Evolutionary conservation across 2,888 invertebrate genomes (phyloP).

Genomic region (Xanthia togata): DNA sequence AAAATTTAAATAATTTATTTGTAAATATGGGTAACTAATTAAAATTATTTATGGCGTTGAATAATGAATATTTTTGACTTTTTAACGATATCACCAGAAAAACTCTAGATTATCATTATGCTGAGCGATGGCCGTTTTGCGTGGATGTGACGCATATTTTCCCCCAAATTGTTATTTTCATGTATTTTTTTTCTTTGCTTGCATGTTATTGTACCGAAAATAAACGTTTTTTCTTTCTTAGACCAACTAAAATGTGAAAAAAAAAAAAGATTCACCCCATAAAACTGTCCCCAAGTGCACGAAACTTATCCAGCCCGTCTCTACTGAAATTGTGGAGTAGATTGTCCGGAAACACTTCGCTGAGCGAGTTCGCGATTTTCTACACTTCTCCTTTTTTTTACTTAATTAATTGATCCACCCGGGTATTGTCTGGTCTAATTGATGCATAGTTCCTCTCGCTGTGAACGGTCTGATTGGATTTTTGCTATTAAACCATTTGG

Average conservation of each 20-base stretch:
- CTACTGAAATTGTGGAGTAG: conserved; percentile 47
- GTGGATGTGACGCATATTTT: too few species aligned
- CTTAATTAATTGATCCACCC: conserved; percentile 63
- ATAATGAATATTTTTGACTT: too few species aligned
- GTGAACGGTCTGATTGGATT: conserved; percentile 48
- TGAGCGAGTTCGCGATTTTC: conserved; percentile 52
- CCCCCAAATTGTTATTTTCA: too few species aligned
- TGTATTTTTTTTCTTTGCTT: too few species aligned
- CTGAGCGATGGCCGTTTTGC: too few species aligned
- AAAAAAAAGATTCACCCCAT: conserved; percentile 21
- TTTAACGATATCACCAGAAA: background rate
- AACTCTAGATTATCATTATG: too few species aligned
- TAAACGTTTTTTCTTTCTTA: too few species aligned
- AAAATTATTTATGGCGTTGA: too few species aligned
- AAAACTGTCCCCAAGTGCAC: conserved; percentile 35
- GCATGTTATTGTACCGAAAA: too few species aligned
- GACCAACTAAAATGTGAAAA: background rate
- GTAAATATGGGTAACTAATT: too few species aligned
- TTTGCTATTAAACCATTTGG: conserved; percentile 35
- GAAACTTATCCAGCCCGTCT: conserved; percentile 41
- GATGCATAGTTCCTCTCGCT: conserved; percentile 54
- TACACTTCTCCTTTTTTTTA: conserved; percentile 50
- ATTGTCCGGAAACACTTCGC: conserved; percentile 57
- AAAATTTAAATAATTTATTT: too few species aligned
- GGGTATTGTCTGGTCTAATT: conserved; percentile 62